phyloP scores from a whole-genome alignment of 23 tunicate species.

The Botrylloides violaceus region DNA sequence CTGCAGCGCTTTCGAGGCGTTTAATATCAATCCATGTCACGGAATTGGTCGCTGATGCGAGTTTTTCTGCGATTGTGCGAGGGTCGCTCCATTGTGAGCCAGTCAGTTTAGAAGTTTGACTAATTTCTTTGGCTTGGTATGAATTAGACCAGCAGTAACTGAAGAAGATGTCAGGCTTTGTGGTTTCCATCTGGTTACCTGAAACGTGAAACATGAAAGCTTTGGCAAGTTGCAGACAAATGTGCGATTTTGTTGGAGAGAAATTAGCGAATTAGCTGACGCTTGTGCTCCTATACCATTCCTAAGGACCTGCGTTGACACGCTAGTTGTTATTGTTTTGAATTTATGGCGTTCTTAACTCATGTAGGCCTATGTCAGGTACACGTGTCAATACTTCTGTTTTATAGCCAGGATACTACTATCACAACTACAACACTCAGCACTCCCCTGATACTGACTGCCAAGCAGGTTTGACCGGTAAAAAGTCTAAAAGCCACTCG shows the following conservation, averaged over 20 bases:
- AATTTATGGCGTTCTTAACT: too few relatives aligned
- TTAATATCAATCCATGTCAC: conserved; percentile 79
- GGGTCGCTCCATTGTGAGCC: conserved; percentile 76
- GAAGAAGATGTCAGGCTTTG: conserved; percentile 65
- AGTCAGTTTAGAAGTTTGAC: conserved; percentile 30
- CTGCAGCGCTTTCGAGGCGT: conserved; percentile 73
- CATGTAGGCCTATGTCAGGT: too few relatives aligned
- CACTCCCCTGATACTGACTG: too few relatives aligned
- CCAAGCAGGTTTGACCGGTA: too few relatives aligned
- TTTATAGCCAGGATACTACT: too few relatives aligned
- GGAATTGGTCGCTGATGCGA: conserved; percentile 11
- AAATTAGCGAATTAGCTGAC: background rate
- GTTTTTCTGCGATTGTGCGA: conserved; percentile 32
- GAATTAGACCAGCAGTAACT: conserved; percentile 96
- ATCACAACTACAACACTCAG: too few relatives aligned
- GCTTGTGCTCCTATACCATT: too few relatives aligned
- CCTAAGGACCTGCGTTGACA: too few relatives aligned
- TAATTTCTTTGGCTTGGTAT: conserved; percentile 27
- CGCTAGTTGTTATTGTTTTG: too few relatives aligned
- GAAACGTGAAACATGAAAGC: background rate
- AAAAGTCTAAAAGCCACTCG: too few relatives aligned
- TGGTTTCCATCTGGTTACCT: conserved; percentile 40
- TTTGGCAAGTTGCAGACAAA: too few relatives aligned
- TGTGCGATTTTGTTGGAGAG: background rate
- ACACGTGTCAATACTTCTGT: too few relatives aligned